Evolutionary conservation across 2,113 vertebrate species (phyloP), one percentile per base, ranked within the genome.

Genomic region (Aix galericulata): DNA sequence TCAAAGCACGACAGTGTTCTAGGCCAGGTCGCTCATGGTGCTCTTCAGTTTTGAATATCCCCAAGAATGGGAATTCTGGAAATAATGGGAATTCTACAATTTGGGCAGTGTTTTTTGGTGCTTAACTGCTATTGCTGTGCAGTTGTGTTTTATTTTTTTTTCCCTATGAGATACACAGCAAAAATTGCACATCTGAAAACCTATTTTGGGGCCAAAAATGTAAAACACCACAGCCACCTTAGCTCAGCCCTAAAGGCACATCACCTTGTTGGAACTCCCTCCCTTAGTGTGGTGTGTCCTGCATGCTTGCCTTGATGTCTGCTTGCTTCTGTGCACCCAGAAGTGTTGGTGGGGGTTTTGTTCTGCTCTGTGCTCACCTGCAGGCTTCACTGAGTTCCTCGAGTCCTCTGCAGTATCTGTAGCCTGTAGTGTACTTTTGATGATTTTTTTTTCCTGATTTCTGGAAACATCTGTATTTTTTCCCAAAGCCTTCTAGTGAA

Each of bases 11-110:
- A 66, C 48, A 21, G 2, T 0, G 1, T 38, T 82, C 18, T 15
- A 72, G 0, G 22, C 84, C 7, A 9, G 21, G 16, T 29, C 11
- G 23, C 34, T 40, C 0, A 0, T 34, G 53, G 6, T 68, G 72
- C 67, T 56, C 11, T 31, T 82, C 21, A 2, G 13, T 34, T 63
- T 36, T 64, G 34, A 64, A 31, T 42, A 23, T 48, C 34, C 27
- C 18, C 20, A n/a, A 6, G 75, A 64, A 27, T 60, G 38, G 63
- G 68, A 42, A 25, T 52, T 42, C 34, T 38, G 59, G 34, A 36
- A n/a, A 6, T 71, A 64, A 27, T 60, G 32, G 67, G 72, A 42
- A 25, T 52, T 42, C 34, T 38, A 0, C 26, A 52, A 0, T 16
- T 25, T 40, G 55, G 16, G 27, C 55, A 73, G 9, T 5, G 6